Evolutionary conservation across 2,797 vertebrate genomes (phyloP).

Genomic region (Spinus olivaceus): DNA sequence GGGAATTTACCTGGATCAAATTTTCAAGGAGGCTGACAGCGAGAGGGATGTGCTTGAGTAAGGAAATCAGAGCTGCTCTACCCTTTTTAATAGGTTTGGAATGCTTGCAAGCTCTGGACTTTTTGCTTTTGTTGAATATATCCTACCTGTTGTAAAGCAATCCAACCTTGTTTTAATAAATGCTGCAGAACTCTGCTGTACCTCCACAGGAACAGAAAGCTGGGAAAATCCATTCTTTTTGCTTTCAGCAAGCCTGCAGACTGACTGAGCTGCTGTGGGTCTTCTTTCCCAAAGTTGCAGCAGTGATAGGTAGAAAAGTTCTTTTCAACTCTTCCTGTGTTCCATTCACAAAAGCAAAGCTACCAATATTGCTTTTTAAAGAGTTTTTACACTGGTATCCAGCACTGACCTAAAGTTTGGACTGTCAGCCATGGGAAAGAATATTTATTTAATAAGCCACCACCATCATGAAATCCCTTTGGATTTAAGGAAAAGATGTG

Average conservation of each 20-base stretch:
- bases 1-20: background rate
- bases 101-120: background rate
- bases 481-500: background rate
- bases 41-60: background rate
- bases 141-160: background rate
- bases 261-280: background rate
- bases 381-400: background rate
- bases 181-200: background rate
- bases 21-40: background rate
- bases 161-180: slow-evolving; percentile 1
- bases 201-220: background rate
- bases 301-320: background rate
- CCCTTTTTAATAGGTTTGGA: background rate
- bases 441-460: slow-evolving; percentile 13
- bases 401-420: background rate
- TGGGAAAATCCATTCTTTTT: background rate
- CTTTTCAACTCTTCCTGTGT: background rate
- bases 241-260: background rate
- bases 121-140: background rate
- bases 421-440: background rate
- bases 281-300: background rate
- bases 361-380: background rate
- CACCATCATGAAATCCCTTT: background rate
- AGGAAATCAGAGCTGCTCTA: background rate
- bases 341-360: background rate